Conservation (phyloP, 2,113 vertebrate species). For the Theristicus caerulescens region DNA sequence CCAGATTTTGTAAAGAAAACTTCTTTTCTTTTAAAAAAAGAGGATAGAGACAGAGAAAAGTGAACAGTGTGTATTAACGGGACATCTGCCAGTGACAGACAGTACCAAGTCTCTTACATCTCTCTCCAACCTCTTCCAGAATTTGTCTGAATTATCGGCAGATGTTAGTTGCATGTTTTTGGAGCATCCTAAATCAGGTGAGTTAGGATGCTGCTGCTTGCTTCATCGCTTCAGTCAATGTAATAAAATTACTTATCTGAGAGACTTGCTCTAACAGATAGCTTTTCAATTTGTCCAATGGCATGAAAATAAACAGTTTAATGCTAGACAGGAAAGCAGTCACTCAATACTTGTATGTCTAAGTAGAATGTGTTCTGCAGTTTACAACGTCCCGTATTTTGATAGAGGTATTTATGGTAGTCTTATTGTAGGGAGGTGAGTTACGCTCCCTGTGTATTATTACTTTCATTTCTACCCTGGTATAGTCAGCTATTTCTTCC, state of each 20-base stretch:
- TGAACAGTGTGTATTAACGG: neutral
- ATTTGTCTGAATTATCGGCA: neutral
- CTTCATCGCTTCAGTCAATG: neutral
- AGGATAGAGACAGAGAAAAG: neutral
- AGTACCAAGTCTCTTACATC: neutral
- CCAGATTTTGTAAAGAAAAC: neutral
- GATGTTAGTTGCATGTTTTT: neutral
- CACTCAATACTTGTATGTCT: neutral
- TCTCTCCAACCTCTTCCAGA: neutral
- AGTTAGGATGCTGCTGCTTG: neutral
- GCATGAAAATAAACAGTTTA: neutral
- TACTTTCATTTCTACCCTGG: neutral
- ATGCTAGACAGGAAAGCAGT: neutral
- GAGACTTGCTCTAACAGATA: neutral
- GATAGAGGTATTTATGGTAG: neutral
- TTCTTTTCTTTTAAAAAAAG: neutral
- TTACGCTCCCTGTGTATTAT: rapidly evolving
- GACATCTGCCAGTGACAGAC: neutral
- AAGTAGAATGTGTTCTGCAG: neutral
- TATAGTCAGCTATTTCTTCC: neutral
- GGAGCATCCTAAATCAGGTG: neutral
- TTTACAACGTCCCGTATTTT: neutral
- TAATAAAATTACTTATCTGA: neutral
- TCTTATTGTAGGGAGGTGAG: neutral
- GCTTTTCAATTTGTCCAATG: neutral